A percentile compares a stretch with the other conserved stretches of the same genome.
Evolutionary conservation across 2,113 vertebrate species (phyloP).

Genomic region (Megaleporinus macrocephalus): DNA sequence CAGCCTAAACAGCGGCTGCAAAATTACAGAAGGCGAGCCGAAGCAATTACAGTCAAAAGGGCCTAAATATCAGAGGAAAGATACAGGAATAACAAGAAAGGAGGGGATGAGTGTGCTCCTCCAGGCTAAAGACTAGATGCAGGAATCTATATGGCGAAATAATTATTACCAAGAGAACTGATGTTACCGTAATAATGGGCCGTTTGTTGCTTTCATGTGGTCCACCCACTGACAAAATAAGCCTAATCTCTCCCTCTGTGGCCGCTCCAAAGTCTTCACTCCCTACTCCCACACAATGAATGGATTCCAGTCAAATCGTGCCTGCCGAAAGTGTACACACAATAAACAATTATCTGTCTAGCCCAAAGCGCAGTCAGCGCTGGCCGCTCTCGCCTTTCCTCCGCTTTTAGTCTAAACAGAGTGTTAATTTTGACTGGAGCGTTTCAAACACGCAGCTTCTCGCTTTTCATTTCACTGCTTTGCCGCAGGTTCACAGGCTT

Average conservation of each 20-base stretch:
- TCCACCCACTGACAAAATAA: constrained; percentile 76
- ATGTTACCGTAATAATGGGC: constrained; percentile 78
- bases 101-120: constrained; percentile 63
- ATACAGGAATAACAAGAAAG: constrained; percentile 66
- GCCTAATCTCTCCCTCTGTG: constrained; percentile 73
- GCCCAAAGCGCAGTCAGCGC: constrained; percentile 70
- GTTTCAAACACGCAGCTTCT: constrained; percentile 71
- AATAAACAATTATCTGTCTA: constrained; percentile 81
- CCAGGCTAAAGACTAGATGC: constrained; percentile 65
- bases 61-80: constrained; percentile 62
- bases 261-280: constrained; percentile 70
- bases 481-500: constrained; percentile 64
- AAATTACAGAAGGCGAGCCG: constrained; percentile 66
- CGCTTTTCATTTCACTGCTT: constrained; percentile 69
- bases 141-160: constrained; percentile 72
- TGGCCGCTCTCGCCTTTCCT: neutral
- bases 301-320: constrained; percentile 76
- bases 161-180: constrained; percentile 74
- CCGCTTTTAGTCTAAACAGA: constrained; percentile 73
- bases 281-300: constrained; percentile 79
- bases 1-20: constrained; percentile 61
- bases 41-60: constrained; percentile 68
- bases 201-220: constrained; percentile 80
- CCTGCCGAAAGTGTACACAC: constrained; percentile 77
- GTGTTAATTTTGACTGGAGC: constrained; percentile 76